Conservation (phyloP, 2,797 vertebrate species). For the Cyprinella venusta region DNA sequence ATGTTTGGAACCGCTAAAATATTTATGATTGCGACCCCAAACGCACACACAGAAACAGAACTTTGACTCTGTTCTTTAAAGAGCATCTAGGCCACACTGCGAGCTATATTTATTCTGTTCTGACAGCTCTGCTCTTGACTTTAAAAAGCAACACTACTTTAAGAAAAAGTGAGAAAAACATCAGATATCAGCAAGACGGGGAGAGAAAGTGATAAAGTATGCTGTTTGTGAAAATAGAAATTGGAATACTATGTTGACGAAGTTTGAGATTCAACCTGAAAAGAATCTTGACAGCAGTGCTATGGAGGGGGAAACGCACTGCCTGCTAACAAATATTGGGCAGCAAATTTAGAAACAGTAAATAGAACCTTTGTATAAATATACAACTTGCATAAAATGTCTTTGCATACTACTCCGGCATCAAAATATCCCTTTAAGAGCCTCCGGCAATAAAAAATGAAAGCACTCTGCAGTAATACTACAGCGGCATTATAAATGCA, state of each 20-base stretch:
- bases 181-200: constrained; percentile 16
- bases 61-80: constrained; percentile 64
- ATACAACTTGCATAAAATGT: not conserved
- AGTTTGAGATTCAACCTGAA: constrained; percentile 37
- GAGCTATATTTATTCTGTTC: constrained; percentile 55
- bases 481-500: constrained; percentile 18
- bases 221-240: constrained; percentile 28
- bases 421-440: not conserved
- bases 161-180: constrained; percentile 31
- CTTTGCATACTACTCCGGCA: not conserved
- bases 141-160: constrained; percentile 50
- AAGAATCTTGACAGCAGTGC: constrained; percentile 1
- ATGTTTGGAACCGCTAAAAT: constrained; percentile 62
- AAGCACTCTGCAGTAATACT: constrained; percentile 1
- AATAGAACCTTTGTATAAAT: not conserved
- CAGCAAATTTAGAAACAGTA: not conserved
- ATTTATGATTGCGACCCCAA: constrained; percentile 58
- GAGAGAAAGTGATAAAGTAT: constrained; percentile 35
- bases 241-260: constrained; percentile 15
- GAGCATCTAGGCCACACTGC: constrained; percentile 53
- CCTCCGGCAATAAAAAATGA: not conserved
- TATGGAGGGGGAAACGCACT: not conserved
- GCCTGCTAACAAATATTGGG: not conserved
- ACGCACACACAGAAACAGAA: constrained; percentile 56
- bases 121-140: constrained; percentile 53